phyloP scores from a whole-genome alignment of 2,888 invertebrate genomes.

The Ferdinandea cuprea region DNA sequence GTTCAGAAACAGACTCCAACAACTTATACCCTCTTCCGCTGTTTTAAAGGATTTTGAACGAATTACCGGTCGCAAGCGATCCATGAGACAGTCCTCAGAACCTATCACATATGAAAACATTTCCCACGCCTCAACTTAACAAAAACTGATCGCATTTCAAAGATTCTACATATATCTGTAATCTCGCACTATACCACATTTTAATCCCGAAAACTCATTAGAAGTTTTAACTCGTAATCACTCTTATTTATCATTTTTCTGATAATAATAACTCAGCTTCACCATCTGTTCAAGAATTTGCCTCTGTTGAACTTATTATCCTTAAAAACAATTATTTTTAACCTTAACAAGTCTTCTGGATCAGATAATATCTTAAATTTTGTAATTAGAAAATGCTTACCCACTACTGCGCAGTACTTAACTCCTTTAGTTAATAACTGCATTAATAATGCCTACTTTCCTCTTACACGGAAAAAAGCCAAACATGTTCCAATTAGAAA shows the following conservation, averaged over 20 bases:
- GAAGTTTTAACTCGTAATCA: background rate
- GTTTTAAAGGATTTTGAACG: constrained; percentile 6
- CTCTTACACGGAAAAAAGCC: background rate
- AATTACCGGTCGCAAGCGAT: background rate
- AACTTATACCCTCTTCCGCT: background rate
- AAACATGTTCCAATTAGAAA: background rate
- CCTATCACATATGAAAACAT: no score
- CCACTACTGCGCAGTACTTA: background rate
- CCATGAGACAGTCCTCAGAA: no score
- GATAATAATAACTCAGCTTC: background rate
- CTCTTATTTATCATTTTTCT: background rate
- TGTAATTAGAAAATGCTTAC: background rate
- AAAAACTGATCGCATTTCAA: no score
- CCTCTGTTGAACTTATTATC: background rate
- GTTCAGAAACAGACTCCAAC: background rate
- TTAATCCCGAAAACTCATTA: background rate
- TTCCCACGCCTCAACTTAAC: no score
- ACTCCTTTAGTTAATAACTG: background rate
- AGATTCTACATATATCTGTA: no score
- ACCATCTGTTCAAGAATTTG: background rate
- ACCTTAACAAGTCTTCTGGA: background rate
- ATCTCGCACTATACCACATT: background rate
- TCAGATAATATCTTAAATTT: background rate
- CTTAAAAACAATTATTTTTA: background rate
- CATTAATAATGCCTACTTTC: constrained; percentile 4